Conservation (phyloP, 2,113 vertebrate genomes). For the Leiothrix lutea region DNA sequence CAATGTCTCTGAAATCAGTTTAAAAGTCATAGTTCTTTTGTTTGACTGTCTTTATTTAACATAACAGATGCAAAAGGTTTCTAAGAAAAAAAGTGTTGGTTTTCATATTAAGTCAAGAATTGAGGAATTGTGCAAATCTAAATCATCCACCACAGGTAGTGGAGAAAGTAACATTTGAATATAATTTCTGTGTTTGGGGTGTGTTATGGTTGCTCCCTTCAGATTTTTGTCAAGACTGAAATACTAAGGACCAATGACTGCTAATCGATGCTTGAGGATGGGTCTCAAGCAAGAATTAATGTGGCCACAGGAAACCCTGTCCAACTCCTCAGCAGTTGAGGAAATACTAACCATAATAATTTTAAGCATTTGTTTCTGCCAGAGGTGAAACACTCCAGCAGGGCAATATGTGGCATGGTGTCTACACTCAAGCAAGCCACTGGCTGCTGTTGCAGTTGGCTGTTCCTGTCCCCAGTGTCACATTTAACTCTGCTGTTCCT, state of each 20-base stretch:
- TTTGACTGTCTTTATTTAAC: not conserved
- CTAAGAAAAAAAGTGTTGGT: not conserved
- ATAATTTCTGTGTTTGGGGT: not conserved
- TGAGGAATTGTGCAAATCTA: not conserved
- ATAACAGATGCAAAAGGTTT: not conserved
- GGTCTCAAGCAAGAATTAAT: not conserved
- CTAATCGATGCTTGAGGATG: not conserved
- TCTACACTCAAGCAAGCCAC: not conserved
- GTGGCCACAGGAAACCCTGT: not conserved
- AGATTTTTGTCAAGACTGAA: not conserved
- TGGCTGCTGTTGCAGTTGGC: not conserved
- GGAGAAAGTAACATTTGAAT: not conserved
- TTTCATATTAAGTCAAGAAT: not conserved
- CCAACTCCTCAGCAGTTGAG: not conserved
- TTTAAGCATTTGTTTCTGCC: not conserved
- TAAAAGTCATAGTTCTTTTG: not conserved
- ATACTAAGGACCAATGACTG: not conserved
- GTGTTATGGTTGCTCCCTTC: not conserved
- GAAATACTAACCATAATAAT: not conserved
- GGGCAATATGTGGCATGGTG: not conserved
- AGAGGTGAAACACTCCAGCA: not conserved
- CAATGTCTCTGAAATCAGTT: not conserved
- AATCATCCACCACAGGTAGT: not conserved
- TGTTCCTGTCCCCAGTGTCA: not conserved
- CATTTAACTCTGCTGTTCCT: not conserved